Base-by-base conservation (phyloP, 1,140 invertebrate species). In the Procambarus virginalis region DNA sequence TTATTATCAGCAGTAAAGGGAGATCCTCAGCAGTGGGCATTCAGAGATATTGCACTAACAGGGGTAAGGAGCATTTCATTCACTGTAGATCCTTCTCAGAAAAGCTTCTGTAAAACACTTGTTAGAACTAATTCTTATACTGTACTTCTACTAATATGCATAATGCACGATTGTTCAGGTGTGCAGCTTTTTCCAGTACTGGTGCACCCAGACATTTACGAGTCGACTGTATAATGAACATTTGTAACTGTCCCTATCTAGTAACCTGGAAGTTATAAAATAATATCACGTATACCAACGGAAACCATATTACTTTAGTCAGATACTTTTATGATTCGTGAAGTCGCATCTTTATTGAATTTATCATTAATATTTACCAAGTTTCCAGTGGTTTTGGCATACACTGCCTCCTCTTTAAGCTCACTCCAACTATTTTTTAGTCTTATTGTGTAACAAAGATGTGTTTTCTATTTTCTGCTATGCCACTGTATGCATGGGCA, bases 21-120 rank as follows among this genome's bases (percentile, higher is more conserved):
- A 14, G 75, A 89, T 12, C 64, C 88, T 78, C 88, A 78, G 82
- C 88, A 89, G 48, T 89, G 88, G 88, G 88, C 48, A 60, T 89
- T 89, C 51, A 82, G 88, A 78, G 88, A 89, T 60, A 89, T 89
- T 84, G 88, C 88, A 84, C 73, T 89, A 84, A 89, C 88, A 64
- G 88, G 88, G 82, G 88, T 89, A 89, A 89, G 88, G 55, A 82
- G 6, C 48, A 34, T 20, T 84, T n/a, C 3, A 20, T 58, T 70
- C 12, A 5, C 46, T 22, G 12, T 34, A 17, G n/a, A 51, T 64
- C 55, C 5, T 73, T 73, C n/a, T 73, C 68, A 2, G 20, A 73
- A 73, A 4, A 6, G n/a, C 22, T 6, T 4, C 34, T 2, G 6
- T 34, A 34, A 73, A 34, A 73, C 6, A 34, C 5, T 73, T 34